These are phyloP conservation scores for Neuroterus valhalla DNA, from an alignment of 1,140 invertebrate species.

Conservation along the genomic window DNA sequence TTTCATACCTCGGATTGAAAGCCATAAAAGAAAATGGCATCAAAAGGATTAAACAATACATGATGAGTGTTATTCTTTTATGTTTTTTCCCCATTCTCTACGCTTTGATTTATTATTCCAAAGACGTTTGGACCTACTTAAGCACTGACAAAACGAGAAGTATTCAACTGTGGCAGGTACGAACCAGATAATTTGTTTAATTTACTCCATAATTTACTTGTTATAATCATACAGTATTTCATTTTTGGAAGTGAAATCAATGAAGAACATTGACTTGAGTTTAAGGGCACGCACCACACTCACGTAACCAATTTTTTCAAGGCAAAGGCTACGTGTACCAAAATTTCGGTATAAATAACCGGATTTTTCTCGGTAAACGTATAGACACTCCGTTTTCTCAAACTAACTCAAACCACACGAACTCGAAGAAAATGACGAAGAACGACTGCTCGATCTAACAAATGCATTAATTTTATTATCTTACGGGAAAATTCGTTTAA, in stretches of 20 bases:
- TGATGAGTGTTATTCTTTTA: conserved; percentile 86
- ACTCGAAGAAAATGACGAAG: too few species aligned
- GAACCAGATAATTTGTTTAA: conserved; percentile 29
- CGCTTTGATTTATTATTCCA: conserved; percentile 87
- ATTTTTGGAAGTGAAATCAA: background rate
- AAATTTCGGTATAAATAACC: too few species aligned
- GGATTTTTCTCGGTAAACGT: too few species aligned
- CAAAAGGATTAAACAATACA: conserved; percentile 86
- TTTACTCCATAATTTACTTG: background rate
- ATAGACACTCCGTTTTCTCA: too few species aligned
- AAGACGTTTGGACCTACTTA: conserved; percentile 89
- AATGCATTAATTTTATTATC: too few species aligned
- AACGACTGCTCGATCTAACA: too few species aligned
- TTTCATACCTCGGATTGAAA: conserved; percentile 90
- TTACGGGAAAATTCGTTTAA: too few species aligned
- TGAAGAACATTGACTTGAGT: background rate
- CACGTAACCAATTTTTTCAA: too few species aligned
- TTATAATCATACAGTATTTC: too few species aligned
- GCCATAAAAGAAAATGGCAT: conserved; percentile 90
- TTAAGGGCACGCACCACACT: too few species aligned
- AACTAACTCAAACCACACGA: too few species aligned
- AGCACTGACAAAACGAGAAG: conserved; percentile 80
- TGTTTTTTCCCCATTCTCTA: conserved; percentile 89
- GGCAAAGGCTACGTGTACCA: too few species aligned
- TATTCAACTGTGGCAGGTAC: conserved; percentile 87